These are phyloP conservation scores for Cathartes aura DNA, from an alignment of 2,113 vertebrate genomes.

Conservation along the genomic window DNA sequence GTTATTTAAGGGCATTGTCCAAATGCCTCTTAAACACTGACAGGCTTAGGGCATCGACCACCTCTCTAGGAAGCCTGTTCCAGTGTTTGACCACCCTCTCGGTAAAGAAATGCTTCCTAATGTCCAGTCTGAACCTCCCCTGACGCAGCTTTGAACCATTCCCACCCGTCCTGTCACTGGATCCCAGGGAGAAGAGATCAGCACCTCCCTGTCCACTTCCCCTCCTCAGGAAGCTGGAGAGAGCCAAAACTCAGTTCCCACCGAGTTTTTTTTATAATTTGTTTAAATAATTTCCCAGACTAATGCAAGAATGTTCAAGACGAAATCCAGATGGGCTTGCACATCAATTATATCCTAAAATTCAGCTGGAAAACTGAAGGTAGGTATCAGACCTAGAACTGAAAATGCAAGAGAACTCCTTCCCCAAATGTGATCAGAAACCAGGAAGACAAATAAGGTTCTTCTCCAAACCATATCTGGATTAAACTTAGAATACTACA, in stretches of 20 bases:
- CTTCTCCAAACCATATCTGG: neutral
- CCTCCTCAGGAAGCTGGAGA: neutral
- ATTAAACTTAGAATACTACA: neutral
- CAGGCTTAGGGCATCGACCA: neutral
- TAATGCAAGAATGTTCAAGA: neutral
- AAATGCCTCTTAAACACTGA: neutral
- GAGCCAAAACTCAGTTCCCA: neutral
- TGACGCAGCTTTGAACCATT: neutral
- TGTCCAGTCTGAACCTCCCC: neutral
- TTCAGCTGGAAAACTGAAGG: neutral
- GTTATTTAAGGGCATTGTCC: neutral
- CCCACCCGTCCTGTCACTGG: rapidly evolving
- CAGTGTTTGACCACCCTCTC: neutral
- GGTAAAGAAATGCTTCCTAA: neutral
- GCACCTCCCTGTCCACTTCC: neutral
- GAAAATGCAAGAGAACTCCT: neutral
- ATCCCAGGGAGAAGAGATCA: neutral
- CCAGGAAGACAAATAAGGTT: neutral
- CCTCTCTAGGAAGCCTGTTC: neutral
- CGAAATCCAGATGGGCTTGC: neutral
- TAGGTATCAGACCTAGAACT: neutral
- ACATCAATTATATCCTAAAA: neutral
- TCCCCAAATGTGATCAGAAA: neutral
- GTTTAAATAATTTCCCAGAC: neutral
- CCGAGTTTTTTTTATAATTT: neutral